These are phyloP conservation scores for Heliornis fulica DNA, from an alignment of 2,113 vertebrate genomes.

Conservation along the genomic window DNA sequence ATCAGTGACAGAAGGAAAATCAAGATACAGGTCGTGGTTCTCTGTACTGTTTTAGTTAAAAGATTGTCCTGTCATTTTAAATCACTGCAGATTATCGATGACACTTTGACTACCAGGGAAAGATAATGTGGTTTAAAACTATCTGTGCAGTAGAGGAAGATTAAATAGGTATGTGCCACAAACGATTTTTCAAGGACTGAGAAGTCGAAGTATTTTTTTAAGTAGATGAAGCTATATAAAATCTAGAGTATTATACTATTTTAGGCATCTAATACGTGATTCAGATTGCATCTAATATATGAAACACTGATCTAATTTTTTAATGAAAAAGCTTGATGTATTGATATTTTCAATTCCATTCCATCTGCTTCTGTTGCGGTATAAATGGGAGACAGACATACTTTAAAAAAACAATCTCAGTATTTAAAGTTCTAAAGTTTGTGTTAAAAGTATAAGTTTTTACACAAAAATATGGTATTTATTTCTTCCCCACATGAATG, in stretches of 20 bases:
- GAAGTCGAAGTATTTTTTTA: neutral
- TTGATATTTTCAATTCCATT: neutral
- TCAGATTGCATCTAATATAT: neutral
- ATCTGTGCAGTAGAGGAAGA: neutral
- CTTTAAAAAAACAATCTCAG: neutral
- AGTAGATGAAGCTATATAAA: neutral
- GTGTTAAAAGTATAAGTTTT: neutral
- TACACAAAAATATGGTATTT: neutral
- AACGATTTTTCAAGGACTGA: neutral
- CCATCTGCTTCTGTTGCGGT: neutral
- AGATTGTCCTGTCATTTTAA: neutral
- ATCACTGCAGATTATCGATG: neutral
- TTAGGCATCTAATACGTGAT: neutral
- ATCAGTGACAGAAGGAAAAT: neutral
- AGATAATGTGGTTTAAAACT: neutral
- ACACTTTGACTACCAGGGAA: neutral
- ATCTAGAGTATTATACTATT: neutral
- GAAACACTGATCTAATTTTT: neutral
- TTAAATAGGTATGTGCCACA: neutral
- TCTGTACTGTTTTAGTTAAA: neutral
- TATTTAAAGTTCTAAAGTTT: neutral
- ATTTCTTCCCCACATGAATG: neutral
- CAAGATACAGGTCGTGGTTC: neutral
- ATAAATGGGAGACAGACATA: neutral
- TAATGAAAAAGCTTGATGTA: neutral